Evolutionary conservation across 2,113 vertebrate species (phyloP).

Genomic region (Halcyon malimbica): DNA sequence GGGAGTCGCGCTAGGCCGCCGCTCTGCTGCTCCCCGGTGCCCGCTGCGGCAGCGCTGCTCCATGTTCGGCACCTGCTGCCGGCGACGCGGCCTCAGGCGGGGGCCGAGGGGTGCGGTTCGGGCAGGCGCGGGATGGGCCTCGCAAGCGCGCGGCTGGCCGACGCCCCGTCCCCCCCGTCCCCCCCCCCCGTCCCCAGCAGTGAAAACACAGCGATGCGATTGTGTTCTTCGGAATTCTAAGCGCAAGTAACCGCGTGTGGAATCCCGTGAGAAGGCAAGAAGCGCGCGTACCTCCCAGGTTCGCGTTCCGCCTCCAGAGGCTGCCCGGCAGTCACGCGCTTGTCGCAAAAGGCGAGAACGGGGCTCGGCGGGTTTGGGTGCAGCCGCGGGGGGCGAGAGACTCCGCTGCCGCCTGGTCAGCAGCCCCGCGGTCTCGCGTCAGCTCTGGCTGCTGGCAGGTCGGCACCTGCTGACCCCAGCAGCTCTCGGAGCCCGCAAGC

Average conservation of each 20-base stretch:
- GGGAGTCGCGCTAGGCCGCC: fast-evolving
- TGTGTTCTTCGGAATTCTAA: not conserved
- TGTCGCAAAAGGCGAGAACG: not conserved
- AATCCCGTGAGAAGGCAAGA: not conserved
- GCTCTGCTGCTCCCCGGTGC: too few relatives aligned
- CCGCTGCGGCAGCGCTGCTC: too few relatives aligned
- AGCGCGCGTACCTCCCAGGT: not conserved
- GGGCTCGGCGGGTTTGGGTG: fast-evolving
- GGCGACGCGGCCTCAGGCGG: not conserved
- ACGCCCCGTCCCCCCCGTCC: fast-evolving
- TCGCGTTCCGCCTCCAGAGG: not conserved
- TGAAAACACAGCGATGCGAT: not conserved
- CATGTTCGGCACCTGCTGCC: not conserved
- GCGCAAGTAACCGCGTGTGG: not conserved
- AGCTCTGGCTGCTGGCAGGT: not conserved
- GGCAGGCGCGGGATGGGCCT: not conserved
- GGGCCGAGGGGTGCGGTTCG: too few relatives aligned
- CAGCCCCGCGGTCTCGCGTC: fast-evolving
- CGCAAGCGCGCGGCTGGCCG: too few relatives aligned
- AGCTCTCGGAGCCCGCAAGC: not conserved
- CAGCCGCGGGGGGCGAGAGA: fast-evolving
- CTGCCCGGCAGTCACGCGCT: fast-evolving
- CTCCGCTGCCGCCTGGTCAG: fast-evolving
- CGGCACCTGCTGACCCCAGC: not conserved
- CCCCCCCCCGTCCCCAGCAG: fast-evolving